Evolutionary conservation across 2,797 vertebrate genomes (phyloP).

Genomic region (Atherinosoma microstoma): DNA sequence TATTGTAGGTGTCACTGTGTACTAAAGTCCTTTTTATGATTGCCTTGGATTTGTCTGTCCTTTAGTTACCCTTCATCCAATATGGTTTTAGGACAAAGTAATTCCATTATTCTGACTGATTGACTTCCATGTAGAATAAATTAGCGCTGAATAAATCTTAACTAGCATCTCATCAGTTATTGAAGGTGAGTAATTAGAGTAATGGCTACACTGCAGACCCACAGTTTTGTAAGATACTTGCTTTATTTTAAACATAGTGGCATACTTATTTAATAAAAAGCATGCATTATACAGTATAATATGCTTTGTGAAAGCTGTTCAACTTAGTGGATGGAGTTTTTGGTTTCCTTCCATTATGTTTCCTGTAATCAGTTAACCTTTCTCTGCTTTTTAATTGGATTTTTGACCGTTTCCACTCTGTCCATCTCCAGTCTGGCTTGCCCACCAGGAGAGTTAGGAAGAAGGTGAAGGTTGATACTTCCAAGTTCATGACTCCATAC

Average conservation of each 20-base stretch:
- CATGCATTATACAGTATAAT: not conserved
- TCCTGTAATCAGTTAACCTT: not conserved
- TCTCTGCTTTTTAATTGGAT: not conserved
- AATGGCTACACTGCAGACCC: not conserved
- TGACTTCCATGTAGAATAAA: constrained; percentile 6
- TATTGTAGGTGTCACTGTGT: not conserved
- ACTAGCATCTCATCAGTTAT: not conserved
- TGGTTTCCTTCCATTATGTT: not conserved
- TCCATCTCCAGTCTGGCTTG: constrained; percentile 68
- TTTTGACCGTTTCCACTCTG: constrained; percentile 30
- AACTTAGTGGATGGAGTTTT: not conserved
- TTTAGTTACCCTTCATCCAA: constrained; percentile 6
- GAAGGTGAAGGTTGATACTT: constrained; percentile 91
- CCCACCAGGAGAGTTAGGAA: constrained; percentile 84
- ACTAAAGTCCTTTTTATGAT: not conserved
- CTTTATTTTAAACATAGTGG: not conserved
- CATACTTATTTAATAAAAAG: not conserved
- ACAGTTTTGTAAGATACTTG: not conserved
- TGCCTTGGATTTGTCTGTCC: constrained; percentile 22
- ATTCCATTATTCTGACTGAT: not conserved
- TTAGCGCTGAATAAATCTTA: constrained; percentile 1
- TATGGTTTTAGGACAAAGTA: not conserved
- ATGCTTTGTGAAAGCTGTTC: not conserved
- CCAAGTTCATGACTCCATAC: constrained; percentile 98
- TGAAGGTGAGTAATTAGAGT: constrained; percentile 43